Evolutionary conservation across 64 coral and sea anemone species (phyloP), one percentile per base, ranked within the genome.

Genomic region (Montipora sp.): DNA sequence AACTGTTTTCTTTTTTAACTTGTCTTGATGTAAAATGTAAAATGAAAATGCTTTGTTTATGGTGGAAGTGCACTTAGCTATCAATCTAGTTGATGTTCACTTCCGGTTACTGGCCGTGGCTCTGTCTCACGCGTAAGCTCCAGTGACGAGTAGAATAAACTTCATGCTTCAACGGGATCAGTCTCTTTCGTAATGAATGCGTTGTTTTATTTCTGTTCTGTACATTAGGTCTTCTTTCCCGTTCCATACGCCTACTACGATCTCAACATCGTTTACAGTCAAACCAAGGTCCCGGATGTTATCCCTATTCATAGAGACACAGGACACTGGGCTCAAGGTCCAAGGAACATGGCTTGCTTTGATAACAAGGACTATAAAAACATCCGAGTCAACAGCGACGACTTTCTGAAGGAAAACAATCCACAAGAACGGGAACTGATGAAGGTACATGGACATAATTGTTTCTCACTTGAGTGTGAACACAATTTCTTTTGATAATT

Each of bases 311-410:
- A 93, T 59, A 87, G 71, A 14, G 98, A 99, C 85, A 96, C 92
- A 10, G 98, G 98, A 3, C 89, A 89, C 79, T 99, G 98, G 98
- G 91, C 73, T 43, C 77, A 88, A 21, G 73, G 87, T 5, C 68
- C 75, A 55, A 92, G 91, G 57, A 65, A 96, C 19, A 79, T 96
- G 63, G 94, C 90, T 7, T 99, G 98, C 68, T 99, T 99, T 44
- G 93, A 95, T 75, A 99, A 99, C 79, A 93, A 96, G 58, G 98
- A 99, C 83, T 99, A 99, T 77, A 99, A 99, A 68, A 94, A 99
- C 11, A 90, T 91, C 16, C 89, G 98, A 9, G 59, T 99, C 4
- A 85, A 94, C 21, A 91, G 79, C 27, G 68, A 99, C 12, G 88
- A 95, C 1, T 99, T 99, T 71, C 53, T 99, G 10, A 88, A 92